These are phyloP conservation scores for Verasper variegatus DNA, from an alignment of 2,113 vertebrate genomes.

Conservation along the genomic window DNA sequence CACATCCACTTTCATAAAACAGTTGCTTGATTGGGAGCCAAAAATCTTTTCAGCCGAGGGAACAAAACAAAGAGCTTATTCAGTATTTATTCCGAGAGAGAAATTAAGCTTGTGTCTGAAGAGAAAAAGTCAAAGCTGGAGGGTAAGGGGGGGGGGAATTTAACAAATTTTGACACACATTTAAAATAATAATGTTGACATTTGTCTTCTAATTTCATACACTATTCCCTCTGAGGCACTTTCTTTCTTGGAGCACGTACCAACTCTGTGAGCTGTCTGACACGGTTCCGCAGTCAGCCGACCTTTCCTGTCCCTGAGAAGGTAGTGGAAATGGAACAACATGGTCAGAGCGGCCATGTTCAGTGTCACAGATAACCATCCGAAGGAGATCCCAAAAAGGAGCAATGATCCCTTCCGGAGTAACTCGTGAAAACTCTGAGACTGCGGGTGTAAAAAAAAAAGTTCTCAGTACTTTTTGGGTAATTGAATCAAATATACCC, in stretches of 20 bases:
- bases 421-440: too few relatives aligned
- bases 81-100: slow-evolving; percentile 13
- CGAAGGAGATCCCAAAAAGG: neutral
- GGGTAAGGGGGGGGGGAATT: too few relatives aligned
- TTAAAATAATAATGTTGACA: neutral
- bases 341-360: slow-evolving; percentile 64
- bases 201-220: neutral
- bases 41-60: slow-evolving; percentile 14
- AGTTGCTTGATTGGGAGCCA: slow-evolving; percentile 5
- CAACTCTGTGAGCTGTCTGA: slow-evolving; percentile 39
- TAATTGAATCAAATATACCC: too few relatives aligned
- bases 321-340: slow-evolving; percentile 66
- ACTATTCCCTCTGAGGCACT: neutral
- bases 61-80: slow-evolving; percentile 46
- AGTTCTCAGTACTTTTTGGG: too few relatives aligned
- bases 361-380: slow-evolving; percentile 20
- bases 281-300: slow-evolving; percentile 42
- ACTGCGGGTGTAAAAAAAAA: too few relatives aligned
- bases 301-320: slow-evolving; percentile 65
- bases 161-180: too few relatives aligned
- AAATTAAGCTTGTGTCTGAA: slow-evolving; percentile 40
- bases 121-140: slow-evolving; percentile 5
- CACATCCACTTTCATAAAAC: slow-evolving; percentile 23
- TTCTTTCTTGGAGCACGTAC: slow-evolving; percentile 44
- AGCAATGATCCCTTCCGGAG: too few relatives aligned